Conservation (phyloP, 2,888 invertebrate species). For the Aleiodes leptofemur region DNA sequence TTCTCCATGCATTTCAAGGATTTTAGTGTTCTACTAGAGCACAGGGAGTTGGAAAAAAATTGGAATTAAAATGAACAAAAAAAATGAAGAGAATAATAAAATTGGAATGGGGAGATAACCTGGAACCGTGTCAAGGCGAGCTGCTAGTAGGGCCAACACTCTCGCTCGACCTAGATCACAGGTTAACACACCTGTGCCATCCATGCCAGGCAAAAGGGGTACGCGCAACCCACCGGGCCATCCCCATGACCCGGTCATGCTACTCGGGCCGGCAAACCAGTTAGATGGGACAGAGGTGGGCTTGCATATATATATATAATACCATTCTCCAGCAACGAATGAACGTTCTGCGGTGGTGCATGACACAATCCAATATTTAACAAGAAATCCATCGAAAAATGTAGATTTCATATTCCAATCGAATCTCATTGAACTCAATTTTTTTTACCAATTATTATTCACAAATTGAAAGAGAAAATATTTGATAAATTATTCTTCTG, state of each 20-base stretch:
- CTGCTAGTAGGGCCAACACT: constrained; percentile 66
- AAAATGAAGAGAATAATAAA: constrained; percentile 13
- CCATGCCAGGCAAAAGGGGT: constrained; percentile 25
- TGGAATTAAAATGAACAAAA: constrained; percentile 35
- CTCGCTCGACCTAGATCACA: constrained; percentile 70
- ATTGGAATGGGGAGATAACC: constrained; percentile 64
- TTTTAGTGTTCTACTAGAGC: constrained; percentile 15
- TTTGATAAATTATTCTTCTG: too few species aligned
- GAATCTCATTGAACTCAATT: too few species aligned
- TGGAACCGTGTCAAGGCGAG: constrained; percentile 71
- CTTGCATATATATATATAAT: constrained; percentile 31
- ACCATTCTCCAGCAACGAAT: constrained; percentile 12
- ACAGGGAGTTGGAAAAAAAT: not conserved
- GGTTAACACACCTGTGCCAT: constrained; percentile 55
- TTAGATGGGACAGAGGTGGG: constrained; percentile 49
- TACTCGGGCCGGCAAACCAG: constrained; percentile 46
- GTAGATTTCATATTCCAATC: too few species aligned
- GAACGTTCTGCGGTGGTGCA: not conserved
- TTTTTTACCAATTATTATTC: too few species aligned
- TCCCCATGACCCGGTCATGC: constrained; percentile 57
- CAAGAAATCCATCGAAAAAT: too few species aligned
- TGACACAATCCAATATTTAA: too few species aligned
- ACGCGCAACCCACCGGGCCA: constrained; percentile 41
- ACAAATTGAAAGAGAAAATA: too few species aligned
- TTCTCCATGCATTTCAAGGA: constrained; percentile 10